Evolutionary conservation across 2,797 vertebrate genomes (phyloP).

Genomic region (Tympanoctomys barrerae): DNA sequence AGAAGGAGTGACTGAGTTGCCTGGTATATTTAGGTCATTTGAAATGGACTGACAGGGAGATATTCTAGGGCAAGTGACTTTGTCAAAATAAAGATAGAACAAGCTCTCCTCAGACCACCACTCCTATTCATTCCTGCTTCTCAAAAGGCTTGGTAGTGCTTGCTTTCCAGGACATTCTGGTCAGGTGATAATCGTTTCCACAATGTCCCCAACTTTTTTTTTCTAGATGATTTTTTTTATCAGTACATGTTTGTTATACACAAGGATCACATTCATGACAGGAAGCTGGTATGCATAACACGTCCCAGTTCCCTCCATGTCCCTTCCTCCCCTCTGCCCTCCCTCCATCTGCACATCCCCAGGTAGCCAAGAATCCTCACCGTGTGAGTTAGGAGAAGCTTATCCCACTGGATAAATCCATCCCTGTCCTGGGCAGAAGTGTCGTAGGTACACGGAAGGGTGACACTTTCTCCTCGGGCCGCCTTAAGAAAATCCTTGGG

Average conservation of each 20-base stretch:
- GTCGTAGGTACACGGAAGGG: slow-evolving; percentile 85
- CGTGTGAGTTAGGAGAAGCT: slow-evolving; percentile 26
- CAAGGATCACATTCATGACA: background rate
- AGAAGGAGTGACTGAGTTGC: background rate
- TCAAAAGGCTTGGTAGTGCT: background rate
- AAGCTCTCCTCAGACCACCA: background rate
- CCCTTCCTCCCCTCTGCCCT: too few species aligned
- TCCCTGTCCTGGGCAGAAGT: rapidly evolving
- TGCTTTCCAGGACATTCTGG: background rate
- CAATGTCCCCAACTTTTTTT: rapidly evolving
- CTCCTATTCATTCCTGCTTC: background rate
- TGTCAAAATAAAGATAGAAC: background rate
- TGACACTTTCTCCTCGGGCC: slow-evolving; percentile 66
- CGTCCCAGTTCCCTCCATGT: background rate
- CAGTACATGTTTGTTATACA: background rate
- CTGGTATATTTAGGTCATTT: background rate
- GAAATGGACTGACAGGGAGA: background rate
- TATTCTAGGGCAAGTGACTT: background rate
- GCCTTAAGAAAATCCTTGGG: slow-evolving; percentile 66
- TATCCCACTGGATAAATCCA: slow-evolving; percentile 69
- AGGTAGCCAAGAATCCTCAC: slow-evolving; percentile 75
- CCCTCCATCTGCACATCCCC: background rate
- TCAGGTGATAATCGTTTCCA: background rate
- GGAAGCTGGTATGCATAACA: background rate
- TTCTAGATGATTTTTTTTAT: background rate